Conservation (phyloP, 2,888 invertebrate genomes). For the Pachliopta kotzebuea region DNA sequence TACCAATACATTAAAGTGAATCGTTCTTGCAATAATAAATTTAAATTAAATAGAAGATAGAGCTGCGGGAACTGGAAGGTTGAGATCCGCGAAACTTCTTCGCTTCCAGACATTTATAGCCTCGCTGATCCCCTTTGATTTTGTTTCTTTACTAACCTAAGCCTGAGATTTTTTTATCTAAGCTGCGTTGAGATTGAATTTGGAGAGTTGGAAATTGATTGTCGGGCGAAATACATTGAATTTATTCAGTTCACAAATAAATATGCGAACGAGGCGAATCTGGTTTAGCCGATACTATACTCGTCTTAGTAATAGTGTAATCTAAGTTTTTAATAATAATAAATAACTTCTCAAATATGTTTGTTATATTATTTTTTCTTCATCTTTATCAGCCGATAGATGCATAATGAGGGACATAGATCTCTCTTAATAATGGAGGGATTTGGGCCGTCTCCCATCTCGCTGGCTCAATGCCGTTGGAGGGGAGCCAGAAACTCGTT, state of each 20-base stretch:
- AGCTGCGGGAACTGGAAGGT: conserved; percentile 1
- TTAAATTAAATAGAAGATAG: conserved; percentile 21
- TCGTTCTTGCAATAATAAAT: conserved; percentile 9
- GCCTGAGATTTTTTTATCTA: conserved; percentile 16
- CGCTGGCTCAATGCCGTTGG: too few species aligned
- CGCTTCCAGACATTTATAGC: conserved; percentile 22
- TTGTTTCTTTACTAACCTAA: conserved; percentile 27
- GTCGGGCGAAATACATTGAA: conserved; percentile 1
- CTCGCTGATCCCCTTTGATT: conserved; percentile 27
- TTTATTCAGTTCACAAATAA: conserved; percentile 6
- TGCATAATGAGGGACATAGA: too few species aligned
- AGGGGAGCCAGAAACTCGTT: too few species aligned
- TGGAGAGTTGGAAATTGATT: conserved; percentile 17
- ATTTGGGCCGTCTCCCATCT: too few species aligned
- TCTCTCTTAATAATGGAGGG: too few species aligned
- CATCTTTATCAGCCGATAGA: too few species aligned
- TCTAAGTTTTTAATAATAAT: background rate
- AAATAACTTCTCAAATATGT: too few species aligned
- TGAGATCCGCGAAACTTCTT: conserved; percentile 20
- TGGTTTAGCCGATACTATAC: background rate
- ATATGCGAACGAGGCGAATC: background rate
- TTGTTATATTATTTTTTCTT: too few species aligned
- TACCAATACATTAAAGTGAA: background rate
- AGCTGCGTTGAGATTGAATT: conserved; percentile 23
- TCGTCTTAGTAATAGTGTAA: background rate